Percentiles rank a stretch among this genome's conserved stretches.
phyloP scores from a whole-genome alignment of 2,797 vertebrate genomes.

The Trichosurus vulpecula region DNA sequence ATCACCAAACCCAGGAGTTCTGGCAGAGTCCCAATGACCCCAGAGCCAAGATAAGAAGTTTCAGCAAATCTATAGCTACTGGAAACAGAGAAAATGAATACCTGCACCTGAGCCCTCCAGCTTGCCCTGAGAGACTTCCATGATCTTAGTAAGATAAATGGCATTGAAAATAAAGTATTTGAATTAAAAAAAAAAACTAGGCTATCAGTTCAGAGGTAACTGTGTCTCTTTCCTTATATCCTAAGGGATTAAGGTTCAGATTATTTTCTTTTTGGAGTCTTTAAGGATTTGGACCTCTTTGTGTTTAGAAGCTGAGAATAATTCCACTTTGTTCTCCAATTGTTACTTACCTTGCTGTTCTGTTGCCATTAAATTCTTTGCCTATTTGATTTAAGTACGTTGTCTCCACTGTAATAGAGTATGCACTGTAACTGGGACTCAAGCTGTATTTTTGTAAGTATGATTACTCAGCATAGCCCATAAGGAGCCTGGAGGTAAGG shows the following conservation, averaged over 20 bases:
- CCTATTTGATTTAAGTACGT: not conserved
- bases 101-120: not conserved
- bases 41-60: not conserved
- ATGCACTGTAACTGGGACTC: not conserved
- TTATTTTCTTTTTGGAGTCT: not conserved
- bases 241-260: not conserved
- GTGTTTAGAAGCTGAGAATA: not conserved
- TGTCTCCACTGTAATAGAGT: not conserved
- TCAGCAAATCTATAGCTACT: not conserved
- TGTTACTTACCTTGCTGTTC: not conserved
- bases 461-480: not conserved
- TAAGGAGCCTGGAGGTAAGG: not conserved
- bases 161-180: not conserved
- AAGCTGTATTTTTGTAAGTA: not conserved
- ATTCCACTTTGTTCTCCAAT: not conserved
- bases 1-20: not conserved
- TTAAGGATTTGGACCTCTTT: not conserved
- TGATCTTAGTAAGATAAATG: not conserved
- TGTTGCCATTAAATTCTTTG: not conserved
- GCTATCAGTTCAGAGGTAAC: not conserved
- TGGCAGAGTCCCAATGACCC: not conserved
- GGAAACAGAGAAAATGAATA: not conserved
- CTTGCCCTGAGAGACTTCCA: not conserved
- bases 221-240: not conserved
- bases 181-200: no score